Evolutionary conservation across 2,888 invertebrate species (phyloP), one percentile per base, ranked within the genome.

Genomic region (Lasioglossum zephyrum): DNA sequence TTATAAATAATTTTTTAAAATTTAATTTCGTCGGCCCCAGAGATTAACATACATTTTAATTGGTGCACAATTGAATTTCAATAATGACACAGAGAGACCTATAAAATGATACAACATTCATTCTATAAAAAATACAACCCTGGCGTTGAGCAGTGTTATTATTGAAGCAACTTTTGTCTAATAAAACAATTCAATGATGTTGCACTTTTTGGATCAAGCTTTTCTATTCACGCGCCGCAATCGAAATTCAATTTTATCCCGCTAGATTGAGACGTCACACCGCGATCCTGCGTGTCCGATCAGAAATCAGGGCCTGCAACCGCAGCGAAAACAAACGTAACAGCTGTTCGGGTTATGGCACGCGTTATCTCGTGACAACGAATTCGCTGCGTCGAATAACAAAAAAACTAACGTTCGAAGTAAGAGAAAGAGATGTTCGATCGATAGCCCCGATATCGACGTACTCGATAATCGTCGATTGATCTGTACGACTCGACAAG

Each of bases 301-400:
- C 49, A 41, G 13, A 77, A 57, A 49, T 60, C 84, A 82, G 81
- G 82, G 79, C 77, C 77, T 82, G 82, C 81, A 85, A 79, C 83
- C 77, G 66, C 41, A 72, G 31, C 11, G 53, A 74, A 87, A 73
- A 47, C 13, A 79, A 79, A 77, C 53, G 73, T 75, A 80, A 79
- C 79, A 73, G 77, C 74, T 79, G 69, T 60, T 69, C 39, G 26
- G 39, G n/a, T 70, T 70, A 70, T 41, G 36, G 41, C 41, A 41
- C 41, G n/a, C 70, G 70, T 22, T 9, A 41, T 41, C 36, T 70
- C 70, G 70, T 41, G 22, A 66, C 66, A 70, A 11, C 70, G 9
- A 70, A 70, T 41, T 36, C 66, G 36, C 39, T 66, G 4, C 8
- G 18, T 36, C 36, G 39, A 57, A 57, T 57, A 57, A 0, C n/a